Evolutionary conservation across 2,113 vertebrate genomes (phyloP).

Genomic region (Salvelinus fontinalis): DNA sequence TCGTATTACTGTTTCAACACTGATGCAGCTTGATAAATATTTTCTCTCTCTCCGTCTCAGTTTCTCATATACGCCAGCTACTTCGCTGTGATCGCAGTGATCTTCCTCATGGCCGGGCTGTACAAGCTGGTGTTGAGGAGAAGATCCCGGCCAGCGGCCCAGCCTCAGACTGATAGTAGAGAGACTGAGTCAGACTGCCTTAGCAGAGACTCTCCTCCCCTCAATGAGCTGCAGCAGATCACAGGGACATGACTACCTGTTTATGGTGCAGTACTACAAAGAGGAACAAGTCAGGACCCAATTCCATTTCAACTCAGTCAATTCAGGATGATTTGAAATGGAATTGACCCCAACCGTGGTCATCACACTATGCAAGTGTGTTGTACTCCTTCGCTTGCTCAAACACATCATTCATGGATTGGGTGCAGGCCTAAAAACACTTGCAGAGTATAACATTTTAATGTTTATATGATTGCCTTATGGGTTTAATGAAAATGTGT

Average conservation of each 20-base stretch:
- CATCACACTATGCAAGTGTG: too few species aligned
- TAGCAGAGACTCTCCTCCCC: neutral
- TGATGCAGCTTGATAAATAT: neutral
- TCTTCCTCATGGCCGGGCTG: slow-evolving; percentile 85
- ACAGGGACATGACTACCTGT: neutral
- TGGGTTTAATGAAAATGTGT: neutral
- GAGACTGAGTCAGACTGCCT: slow-evolving; percentile 3
- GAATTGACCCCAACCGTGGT: too few species aligned
- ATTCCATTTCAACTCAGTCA: neutral
- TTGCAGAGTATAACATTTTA: neutral
- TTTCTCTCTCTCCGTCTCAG: slow-evolving; percentile 62
- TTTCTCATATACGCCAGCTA: slow-evolving; percentile 90
- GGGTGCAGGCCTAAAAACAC: neutral
- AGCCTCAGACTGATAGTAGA: neutral
- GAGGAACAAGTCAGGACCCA: neutral
- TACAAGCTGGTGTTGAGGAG: slow-evolving; percentile 69
- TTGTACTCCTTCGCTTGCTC: too few species aligned
- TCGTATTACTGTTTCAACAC: neutral
- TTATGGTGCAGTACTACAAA: neutral
- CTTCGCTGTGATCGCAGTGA: slow-evolving; percentile 81
- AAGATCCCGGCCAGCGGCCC: neutral
- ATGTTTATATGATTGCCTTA: neutral
- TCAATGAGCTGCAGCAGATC: neutral
- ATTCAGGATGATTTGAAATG: too few species aligned
- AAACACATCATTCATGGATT: too few species aligned